These are phyloP conservation scores for Platerodrilus igneus DNA, from an alignment of 2,888 invertebrate genomes.

Conservation along the genomic window DNA sequence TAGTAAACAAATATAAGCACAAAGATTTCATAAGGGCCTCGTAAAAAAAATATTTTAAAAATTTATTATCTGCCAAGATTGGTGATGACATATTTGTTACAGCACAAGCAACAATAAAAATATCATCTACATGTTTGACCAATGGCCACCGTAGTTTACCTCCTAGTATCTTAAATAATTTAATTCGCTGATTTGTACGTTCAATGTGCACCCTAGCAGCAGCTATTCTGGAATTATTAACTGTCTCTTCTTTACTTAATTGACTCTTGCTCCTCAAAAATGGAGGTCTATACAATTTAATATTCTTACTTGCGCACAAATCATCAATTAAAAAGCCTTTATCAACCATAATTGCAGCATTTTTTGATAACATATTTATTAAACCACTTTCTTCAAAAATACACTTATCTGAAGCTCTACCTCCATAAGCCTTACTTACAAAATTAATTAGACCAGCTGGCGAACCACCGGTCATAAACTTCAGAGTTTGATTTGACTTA, in stretches of 20 bases:
- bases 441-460: slow-evolving; percentile 30
- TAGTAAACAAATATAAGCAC: too few relatives aligned
- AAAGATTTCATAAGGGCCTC: too few relatives aligned
- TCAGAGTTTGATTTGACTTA: slow-evolving; percentile 27
- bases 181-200: too few relatives aligned
- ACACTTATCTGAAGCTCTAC: slow-evolving; percentile 25
- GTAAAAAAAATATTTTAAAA: too few relatives aligned
- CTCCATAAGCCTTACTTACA: slow-evolving; percentile 29
- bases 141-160: too few relatives aligned
- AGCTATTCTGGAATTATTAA: neutral
- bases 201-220: slow-evolving; percentile 5
- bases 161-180: too few relatives aligned
- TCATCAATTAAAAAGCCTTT: slow-evolving; percentile 15
- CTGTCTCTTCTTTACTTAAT: neutral
- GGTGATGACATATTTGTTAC: too few relatives aligned
- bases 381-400: slow-evolving; percentile 25
- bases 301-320: neutral
- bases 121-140: too few relatives aligned
- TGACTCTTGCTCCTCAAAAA: slow-evolving; percentile 1
- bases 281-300: slow-evolving; percentile 7
- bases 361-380: slow-evolving; percentile 13
- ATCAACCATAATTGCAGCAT: slow-evolving; percentile 28
- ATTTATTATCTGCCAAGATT: too few relatives aligned
- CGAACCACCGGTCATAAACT: slow-evolving; percentile 30
- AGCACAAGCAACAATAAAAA: too few relatives aligned